phyloP scores from a whole-genome alignment of 1,140 invertebrate genomes.

The Tetragnatha versicolor region DNA sequence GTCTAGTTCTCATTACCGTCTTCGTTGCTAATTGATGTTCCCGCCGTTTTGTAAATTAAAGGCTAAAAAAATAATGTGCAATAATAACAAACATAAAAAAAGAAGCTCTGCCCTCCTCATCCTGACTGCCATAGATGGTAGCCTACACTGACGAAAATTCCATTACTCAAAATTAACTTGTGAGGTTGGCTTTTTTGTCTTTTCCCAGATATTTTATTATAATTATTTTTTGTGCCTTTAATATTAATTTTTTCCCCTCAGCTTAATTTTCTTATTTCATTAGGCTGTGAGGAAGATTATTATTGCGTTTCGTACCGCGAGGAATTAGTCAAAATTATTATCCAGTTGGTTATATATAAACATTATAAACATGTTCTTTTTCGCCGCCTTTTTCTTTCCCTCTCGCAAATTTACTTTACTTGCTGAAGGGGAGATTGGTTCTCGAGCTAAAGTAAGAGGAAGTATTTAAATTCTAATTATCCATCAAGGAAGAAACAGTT shows the following conservation, averaged over 20 bases:
- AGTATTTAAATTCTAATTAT: conserved; percentile 56
- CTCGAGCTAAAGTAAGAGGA: conserved; percentile 37
- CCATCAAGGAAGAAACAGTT: conserved; percentile 40
- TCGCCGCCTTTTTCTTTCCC: background rate
- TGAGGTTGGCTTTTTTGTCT: no score
- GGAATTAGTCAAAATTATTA: conserved; percentile 51
- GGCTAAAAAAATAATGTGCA: conserved; percentile 7
- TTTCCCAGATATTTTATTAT: conserved; percentile 49
- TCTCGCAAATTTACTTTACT: conserved; percentile 20
- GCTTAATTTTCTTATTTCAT: conserved; percentile 55
- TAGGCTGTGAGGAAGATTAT: conserved; percentile 40
- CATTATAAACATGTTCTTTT: conserved; percentile 25
- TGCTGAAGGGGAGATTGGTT: conserved; percentile 13
- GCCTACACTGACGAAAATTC: conserved; percentile 46
- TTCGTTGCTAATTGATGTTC: conserved; percentile 53
- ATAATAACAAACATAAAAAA: conserved; percentile 11
- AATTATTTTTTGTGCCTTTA: conserved; percentile 50
- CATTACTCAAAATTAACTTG: conserved; percentile 56
- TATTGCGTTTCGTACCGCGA: conserved; percentile 45
- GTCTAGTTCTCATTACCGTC: conserved; percentile 34
- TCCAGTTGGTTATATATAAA: conserved; percentile 40
- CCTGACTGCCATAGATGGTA: conserved; percentile 35
- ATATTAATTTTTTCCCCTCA: conserved; percentile 51
- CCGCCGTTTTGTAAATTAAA: conserved; percentile 51
- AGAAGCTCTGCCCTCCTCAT: no score